Evolutionary conservation across 2,113 vertebrate species (phyloP), one percentile per base, ranked within the genome.

Genomic region (Psilopsiagon aurifrons): DNA sequence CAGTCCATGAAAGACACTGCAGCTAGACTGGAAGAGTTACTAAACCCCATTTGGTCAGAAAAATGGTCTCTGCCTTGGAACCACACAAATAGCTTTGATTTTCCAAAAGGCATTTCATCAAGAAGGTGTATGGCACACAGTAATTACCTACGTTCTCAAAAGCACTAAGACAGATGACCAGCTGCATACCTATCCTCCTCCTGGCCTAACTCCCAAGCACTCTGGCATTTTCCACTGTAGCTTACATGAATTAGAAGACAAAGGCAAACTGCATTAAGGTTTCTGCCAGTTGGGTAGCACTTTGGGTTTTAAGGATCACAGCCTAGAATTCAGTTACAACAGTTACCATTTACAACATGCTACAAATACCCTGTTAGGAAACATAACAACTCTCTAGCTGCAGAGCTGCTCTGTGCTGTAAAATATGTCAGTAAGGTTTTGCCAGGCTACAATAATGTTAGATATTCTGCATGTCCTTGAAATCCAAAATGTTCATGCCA

Each of bases 131-230:
- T 44, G 41, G 89, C 44, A 59, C 62, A 69, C 52, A 63, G 70
- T 68, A 86, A 97, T 95, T 95, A 84, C 85, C 82, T 63, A 17
- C 9, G 37, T 28, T 95, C 88, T 92, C 88, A 49, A 75, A 86
- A 86, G 77, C 22, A 2, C 33, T 0, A 43, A 95, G 79, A 86
- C 76, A 80, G 91, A 90, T 0, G 92, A 92, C 82, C 97, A 97
- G 95, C 95, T 96, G 96, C 86, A 90, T 49, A 75, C 89, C 85
- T 91, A 94, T 51, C 86, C 93, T 93, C 95, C 91, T 94, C 93
- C 90, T 97, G 97, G 97, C 91, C 81, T 8, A 37, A 67, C 51
- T 94, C 91, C 94, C 96, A 92, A 88, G 51, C 37, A 57, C 66
- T 90, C 91, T 97, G 96, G 91, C 94, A 94, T 93, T 86, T 90